A percentile compares a stretch with the other conserved stretches of the same genome.
phyloP scores from a whole-genome alignment of 2,113 vertebrate genomes.

The Pterophyllum scalare region DNA sequence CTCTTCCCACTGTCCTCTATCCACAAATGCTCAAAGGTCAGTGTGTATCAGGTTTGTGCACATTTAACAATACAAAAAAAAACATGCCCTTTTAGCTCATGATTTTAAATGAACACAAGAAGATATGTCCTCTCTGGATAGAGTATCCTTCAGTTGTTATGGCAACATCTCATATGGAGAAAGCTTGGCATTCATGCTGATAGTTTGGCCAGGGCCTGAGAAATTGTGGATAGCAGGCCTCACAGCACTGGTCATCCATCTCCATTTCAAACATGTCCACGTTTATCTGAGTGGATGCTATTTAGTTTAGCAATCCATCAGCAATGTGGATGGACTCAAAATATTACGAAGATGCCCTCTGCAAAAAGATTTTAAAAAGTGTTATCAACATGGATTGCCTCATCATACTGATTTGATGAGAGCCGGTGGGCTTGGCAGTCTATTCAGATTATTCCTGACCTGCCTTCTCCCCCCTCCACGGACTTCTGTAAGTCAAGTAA shows the following conservation, averaged over 20 bases:
- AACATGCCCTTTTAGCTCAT: slow-evolving; percentile 27
- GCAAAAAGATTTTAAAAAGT: slow-evolving; percentile 15
- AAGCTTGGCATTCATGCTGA: slow-evolving; percentile 49
- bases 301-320: slow-evolving; percentile 33
- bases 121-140: slow-evolving; percentile 43
- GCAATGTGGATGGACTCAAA: not conserved
- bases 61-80: slow-evolving; percentile 12
- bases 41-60: slow-evolving; percentile 41
- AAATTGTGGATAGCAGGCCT: slow-evolving; percentile 70
- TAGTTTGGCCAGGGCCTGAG: slow-evolving; percentile 53
- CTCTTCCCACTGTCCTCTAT: slow-evolving; percentile 57
- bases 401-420: slow-evolving; percentile 42
- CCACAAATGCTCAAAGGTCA: slow-evolving; percentile 66
- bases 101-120: slow-evolving; percentile 40
- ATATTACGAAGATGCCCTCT: slow-evolving; percentile 27
- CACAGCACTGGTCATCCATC: slow-evolving; percentile 70
- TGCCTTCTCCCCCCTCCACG: slow-evolving; percentile 13
- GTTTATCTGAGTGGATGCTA: slow-evolving; percentile 33
- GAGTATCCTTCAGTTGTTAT: slow-evolving; percentile 59
- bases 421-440: slow-evolving; percentile 19
- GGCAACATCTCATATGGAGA: slow-evolving; percentile 54
- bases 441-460: slow-evolving; percentile 42
- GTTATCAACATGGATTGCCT: slow-evolving; percentile 27
- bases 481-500: slow-evolving; percentile 30
- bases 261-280: slow-evolving; percentile 65